phyloP scores from a whole-genome alignment of 2,888 invertebrate species.

The Limenitis camilla region DNA sequence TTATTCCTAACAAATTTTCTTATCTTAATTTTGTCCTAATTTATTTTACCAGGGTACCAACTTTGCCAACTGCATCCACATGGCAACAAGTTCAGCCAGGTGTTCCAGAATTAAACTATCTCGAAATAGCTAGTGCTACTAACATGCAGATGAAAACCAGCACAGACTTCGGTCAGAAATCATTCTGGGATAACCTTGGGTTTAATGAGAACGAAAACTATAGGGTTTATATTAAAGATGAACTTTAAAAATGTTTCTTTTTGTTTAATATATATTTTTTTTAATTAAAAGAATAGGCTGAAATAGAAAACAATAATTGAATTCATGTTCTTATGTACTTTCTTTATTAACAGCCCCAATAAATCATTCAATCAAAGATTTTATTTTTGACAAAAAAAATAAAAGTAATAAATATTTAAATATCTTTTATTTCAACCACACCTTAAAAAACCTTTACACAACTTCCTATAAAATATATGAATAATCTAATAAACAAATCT shows the following conservation, averaged over 20 bases:
- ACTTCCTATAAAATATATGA: background rate
- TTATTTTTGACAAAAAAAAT: background rate
- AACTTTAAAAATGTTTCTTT: no score
- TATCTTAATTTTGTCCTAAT: no score
- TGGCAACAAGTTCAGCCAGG: constrained; percentile 31
- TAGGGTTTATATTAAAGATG: constrained; percentile 26
- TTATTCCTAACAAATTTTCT: no score
- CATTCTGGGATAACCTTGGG: constrained; percentile 77
- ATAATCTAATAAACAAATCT: background rate
- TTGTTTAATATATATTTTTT: no score
- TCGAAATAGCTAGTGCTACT: constrained; percentile 68
- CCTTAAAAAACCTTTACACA: background rate
- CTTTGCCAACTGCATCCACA: constrained; percentile 38
- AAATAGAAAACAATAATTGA: no score
- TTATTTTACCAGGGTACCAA: constrained; percentile 50
- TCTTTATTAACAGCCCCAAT: no score
- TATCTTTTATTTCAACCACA: constrained; percentile 12
- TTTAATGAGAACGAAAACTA: constrained; percentile 75
- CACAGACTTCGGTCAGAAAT: constrained; percentile 68
- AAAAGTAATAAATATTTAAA: background rate
- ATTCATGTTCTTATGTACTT: no score
- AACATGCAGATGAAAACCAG: constrained; percentile 55
- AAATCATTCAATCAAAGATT: no score
- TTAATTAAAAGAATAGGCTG: no score
- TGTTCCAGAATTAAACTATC: constrained; percentile 61